Evolutionary conservation across 92 coral and sea anemone genomes (phyloP).

Genomic region (Palythoa caribaeorum): DNA sequence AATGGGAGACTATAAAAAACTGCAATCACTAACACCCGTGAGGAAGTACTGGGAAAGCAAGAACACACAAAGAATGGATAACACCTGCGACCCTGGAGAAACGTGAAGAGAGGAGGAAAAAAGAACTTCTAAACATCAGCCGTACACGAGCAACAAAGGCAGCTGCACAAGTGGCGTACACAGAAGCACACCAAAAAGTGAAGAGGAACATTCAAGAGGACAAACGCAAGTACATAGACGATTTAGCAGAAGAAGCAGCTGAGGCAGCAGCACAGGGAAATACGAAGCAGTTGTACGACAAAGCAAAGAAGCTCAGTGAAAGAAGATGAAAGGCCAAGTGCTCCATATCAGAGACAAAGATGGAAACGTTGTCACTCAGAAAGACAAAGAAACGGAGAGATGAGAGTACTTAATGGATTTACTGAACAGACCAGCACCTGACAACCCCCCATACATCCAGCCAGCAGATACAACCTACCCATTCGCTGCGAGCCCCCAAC

Average conservation of each 20-base stretch:
- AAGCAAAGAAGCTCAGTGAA: slow-evolving; percentile 4
- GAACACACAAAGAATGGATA: slow-evolving; percentile 1
- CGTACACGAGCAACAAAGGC: neutral
- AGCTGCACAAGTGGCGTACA: no score
- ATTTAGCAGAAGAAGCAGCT: no score
- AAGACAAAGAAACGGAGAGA: neutral
- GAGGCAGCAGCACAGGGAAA: no score
- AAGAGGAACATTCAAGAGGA: no score
- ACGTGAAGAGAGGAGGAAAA: neutral
- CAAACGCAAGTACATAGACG: no score
- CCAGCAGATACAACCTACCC: slow-evolving; percentile 15
- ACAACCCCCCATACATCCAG: slow-evolving; percentile 3
- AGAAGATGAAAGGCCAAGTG: neutral
- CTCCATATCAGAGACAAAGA: slow-evolving; percentile 1
- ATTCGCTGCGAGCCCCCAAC: neutral
- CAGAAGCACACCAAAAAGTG: no score
- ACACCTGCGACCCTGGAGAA: neutral
- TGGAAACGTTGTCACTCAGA: neutral
- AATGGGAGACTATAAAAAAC: neutral
- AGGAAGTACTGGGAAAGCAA: slow-evolving; percentile 12
- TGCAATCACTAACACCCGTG: neutral
- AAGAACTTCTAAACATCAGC: neutral
- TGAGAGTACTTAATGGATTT: neutral
- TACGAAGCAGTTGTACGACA: neutral
- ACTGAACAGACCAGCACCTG: slow-evolving; percentile 20